Evolutionary conservation across 2,797 vertebrate genomes (phyloP).

Genomic region (Liasis olivaceus): DNA sequence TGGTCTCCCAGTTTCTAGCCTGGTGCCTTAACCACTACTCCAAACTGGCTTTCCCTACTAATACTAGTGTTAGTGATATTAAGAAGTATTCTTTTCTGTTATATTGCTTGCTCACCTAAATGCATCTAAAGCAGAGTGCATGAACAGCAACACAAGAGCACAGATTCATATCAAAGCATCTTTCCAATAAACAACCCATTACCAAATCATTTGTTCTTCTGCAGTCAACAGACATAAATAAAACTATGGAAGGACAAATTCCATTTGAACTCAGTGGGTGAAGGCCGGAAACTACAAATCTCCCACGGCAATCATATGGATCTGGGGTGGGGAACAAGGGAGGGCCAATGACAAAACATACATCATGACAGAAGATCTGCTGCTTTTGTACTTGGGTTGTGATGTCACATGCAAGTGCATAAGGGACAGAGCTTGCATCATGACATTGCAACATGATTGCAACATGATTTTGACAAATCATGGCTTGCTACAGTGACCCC

Average conservation of each 20-base stretch:
- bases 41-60: neutral
- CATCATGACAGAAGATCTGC: neutral
- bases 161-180: neutral
- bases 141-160: neutral
- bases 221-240: neutral
- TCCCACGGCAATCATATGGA: neutral
- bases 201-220: neutral
- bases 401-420: neutral
- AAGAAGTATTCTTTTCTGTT: neutral
- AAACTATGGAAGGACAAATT: neutral
- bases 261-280: neutral
- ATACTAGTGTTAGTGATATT: neutral
- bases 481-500: neutral
- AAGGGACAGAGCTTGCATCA: neutral
- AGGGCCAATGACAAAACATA: neutral
- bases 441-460: neutral
- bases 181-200: neutral
- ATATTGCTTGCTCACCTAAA: neutral
- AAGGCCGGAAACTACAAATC: neutral
- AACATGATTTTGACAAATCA: neutral
- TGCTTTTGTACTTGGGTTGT: neutral
- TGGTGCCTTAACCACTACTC: neutral
- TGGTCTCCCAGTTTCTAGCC: neutral
- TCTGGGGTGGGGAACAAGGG: neutral
- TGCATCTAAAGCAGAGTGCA: neutral